Evolutionary conservation across 2,113 vertebrate genomes (phyloP).

Genomic region (Eurystomus gularis): DNA sequence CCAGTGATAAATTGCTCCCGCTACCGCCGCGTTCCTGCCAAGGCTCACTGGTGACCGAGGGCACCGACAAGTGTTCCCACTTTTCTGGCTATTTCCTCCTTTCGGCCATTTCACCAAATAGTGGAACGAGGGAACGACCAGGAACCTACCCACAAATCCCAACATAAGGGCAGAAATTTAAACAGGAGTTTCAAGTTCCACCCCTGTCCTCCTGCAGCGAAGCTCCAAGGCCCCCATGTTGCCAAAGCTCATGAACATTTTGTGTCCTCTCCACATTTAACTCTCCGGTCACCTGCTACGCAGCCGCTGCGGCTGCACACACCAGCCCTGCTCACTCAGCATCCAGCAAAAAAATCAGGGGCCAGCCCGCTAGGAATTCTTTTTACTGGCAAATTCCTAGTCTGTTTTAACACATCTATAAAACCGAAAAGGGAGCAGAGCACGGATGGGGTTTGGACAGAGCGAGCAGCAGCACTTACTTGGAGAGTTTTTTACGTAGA

Average conservation of each 20-base stretch:
- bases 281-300: background rate
- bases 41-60: background rate
- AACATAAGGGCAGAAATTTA: background rate
- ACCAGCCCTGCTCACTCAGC: background rate
- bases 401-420: too few relatives aligned
- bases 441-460: background rate
- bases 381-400: too few relatives aligned
- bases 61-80: background rate
- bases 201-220: background rate
- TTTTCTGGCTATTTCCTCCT: background rate
- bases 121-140: background rate
- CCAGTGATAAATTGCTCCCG: background rate
- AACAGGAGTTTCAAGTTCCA: background rate
- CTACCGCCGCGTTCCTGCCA: background rate
- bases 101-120: background rate
- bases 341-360: background rate
- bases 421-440: background rate
- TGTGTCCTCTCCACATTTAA: background rate
- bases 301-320: background rate
- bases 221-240: background rate
- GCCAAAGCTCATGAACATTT: background rate
- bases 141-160: background rate
- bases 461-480: slow-evolving; percentile 67
- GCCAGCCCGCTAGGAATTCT: background rate
- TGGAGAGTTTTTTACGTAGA: slow-evolving; percentile 85